phyloP scores from a whole-genome alignment of 2,888 invertebrate species.

The Lasiommata megera region DNA sequence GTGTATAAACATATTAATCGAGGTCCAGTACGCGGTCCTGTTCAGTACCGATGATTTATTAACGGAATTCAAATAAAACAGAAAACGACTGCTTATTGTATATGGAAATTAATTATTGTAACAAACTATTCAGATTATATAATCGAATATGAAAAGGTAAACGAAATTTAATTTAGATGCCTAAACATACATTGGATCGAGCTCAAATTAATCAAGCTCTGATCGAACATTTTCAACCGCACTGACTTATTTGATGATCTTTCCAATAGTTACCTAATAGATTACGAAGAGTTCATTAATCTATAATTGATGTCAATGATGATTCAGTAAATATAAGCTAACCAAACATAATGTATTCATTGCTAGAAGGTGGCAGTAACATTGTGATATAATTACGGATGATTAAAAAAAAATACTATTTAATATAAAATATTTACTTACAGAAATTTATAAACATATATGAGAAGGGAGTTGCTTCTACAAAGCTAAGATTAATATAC shows the following conservation, averaged over 20 bases:
- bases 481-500: no score
- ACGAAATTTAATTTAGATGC: neutral
- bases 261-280: neutral
- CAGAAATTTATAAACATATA: no score
- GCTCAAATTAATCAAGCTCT: neutral
- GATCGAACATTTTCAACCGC: conserved; percentile 2
- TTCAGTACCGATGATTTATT: conserved; percentile 6
- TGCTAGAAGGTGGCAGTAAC: no score
- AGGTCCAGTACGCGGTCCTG: neutral
- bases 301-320: neutral
- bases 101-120: neutral
- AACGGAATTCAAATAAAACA: neutral
- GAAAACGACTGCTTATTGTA: neutral
- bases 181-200: neutral
- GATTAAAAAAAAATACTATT: no score
- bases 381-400: no score
- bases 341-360: neutral
- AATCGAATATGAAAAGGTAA: neutral
- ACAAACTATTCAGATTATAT: neutral
- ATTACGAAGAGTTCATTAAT: neutral
- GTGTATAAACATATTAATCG: conserved; percentile 3
- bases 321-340: neutral
- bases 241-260: neutral
- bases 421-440: no score
- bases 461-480: no score